Conservation (phyloP, 2,797 vertebrate species). For the Carcharodon carcharias region DNA sequence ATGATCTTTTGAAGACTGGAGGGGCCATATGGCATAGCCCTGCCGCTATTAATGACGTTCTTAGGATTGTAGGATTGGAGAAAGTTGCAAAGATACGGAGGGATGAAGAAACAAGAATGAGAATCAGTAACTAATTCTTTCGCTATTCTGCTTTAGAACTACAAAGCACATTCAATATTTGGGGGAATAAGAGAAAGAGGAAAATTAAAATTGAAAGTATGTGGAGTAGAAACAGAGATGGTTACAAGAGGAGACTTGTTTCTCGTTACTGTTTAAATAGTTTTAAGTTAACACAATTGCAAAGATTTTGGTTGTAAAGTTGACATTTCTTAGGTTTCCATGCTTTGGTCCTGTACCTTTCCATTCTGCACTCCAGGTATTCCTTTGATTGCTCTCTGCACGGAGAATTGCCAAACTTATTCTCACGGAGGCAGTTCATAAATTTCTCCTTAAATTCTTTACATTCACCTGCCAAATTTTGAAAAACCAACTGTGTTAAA, state of each 20-base stretch:
- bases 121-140: not conserved
- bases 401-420: slow-evolving; percentile 61
- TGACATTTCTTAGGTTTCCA: not conserved
- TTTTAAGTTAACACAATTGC: not conserved
- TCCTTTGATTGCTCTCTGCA: slow-evolving; percentile 73
- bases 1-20: not conserved
- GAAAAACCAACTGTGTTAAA: not conserved
- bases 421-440: slow-evolving; percentile 72
- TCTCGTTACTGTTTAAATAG: not conserved
- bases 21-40: not conserved
- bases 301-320: not conserved
- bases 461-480: slow-evolving; percentile 68
- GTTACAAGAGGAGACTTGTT: not conserved
- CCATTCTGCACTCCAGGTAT: slow-evolving; percentile 79
- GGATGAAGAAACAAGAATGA: not conserved
- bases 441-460: slow-evolving; percentile 73
- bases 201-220: no score
- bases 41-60: no score
- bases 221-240: not conserved
- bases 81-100: not conserved
- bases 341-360: slow-evolving; percentile 51
- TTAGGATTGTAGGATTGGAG: not conserved
- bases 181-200: not conserved
- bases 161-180: not conserved
- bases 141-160: not conserved